Percentiles rank a stretch among this genome's conserved stretches.
Evolutionary conservation across 2,888 invertebrate species (phyloP).

Genomic region (Cistogaster globosa): DNA sequence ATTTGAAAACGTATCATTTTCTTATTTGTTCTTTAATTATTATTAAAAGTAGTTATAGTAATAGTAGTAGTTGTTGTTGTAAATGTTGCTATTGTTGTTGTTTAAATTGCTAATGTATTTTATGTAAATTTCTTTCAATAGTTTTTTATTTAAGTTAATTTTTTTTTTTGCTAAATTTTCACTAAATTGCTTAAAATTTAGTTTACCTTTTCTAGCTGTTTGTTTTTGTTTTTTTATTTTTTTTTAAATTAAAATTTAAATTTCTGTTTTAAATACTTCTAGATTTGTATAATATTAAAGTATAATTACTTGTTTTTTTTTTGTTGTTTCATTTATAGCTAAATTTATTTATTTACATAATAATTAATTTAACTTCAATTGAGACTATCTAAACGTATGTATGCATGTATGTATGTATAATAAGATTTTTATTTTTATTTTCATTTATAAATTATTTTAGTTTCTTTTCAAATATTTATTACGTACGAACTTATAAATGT

Average conservation of each 20-base stretch:
- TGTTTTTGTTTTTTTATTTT: not conserved
- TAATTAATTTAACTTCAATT: conserved; percentile 58
- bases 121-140: conserved; percentile 72
- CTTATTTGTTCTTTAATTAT: conserved; percentile 34
- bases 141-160: conserved; percentile 42
- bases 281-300: conserved; percentile 60
- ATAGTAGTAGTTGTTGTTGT: conserved; percentile 45
- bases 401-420: not conserved
- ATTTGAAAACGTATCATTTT: conserved; percentile 38
- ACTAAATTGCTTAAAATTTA: conserved; percentile 71
- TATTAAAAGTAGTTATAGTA: conserved; percentile 27
- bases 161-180: conserved; percentile 62
- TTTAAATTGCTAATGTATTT: conserved; percentile 70
- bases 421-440: conserved; percentile 39
- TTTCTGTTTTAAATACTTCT: conserved; percentile 60
- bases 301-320: conserved; percentile 66
- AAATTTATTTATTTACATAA: conserved; percentile 24
- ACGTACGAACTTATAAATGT: conserved; percentile 67
- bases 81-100: conserved; percentile 39
- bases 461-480: conserved; percentile 53
- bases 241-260: not conserved
- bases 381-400: conserved; percentile 69
- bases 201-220: conserved; percentile 34
- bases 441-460: conserved; percentile 44
- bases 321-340: conserved; percentile 24